phyloP scores from a whole-genome alignment of 2,888 invertebrate genomes.

The Aspidiotus destructor region DNA sequence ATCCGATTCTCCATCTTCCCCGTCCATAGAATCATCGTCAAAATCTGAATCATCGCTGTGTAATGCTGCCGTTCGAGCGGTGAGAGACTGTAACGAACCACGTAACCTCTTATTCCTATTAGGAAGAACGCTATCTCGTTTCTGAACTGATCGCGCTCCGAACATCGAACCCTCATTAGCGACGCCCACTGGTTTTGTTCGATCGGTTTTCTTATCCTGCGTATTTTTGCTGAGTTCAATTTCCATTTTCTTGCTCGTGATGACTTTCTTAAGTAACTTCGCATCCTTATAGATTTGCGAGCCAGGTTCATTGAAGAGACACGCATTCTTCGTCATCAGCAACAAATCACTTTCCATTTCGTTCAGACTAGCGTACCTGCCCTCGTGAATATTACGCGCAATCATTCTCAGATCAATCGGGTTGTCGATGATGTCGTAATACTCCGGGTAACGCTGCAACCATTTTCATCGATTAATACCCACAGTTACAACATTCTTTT shows the following conservation, averaged over 20 bases:
- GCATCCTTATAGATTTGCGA: slow-evolving; percentile 95
- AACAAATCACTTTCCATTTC: slow-evolving; percentile 85
- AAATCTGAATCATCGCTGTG: slow-evolving; percentile 54
- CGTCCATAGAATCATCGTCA: slow-evolving; percentile 53
- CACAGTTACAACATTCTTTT: no score
- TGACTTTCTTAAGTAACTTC: slow-evolving; percentile 71
- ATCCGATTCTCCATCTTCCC: slow-evolving; percentile 50
- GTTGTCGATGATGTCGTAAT: slow-evolving; percentile 84
- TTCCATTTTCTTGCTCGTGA: slow-evolving; percentile 56
- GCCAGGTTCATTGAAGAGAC: slow-evolving; percentile 90
- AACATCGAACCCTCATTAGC: not conserved
- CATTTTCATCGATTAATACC: no score
- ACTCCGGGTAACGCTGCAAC: slow-evolving; percentile 74
- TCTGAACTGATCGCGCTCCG: slow-evolving; percentile 6
- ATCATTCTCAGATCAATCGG: slow-evolving; percentile 92
- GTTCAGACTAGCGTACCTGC: slow-evolving; percentile 65
- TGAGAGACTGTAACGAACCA: slow-evolving; percentile 47
- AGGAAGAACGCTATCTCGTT: not conserved
- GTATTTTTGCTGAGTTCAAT: slow-evolving; percentile 57
- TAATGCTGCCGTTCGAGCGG: slow-evolving; percentile 52
- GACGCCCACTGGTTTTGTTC: slow-evolving; percentile 49
- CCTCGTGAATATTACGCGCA: slow-evolving; percentile 78
- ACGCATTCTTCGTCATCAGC: slow-evolving; percentile 89
- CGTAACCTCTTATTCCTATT: slow-evolving; percentile 42
- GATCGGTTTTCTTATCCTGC: slow-evolving; percentile 58